Percentiles rank a stretch among this genome's conserved stretches.
These are phyloP conservation scores for Sebastolobus altivelis DNA, from an alignment of 2,797 vertebrate genomes.

Conservation along the genomic window DNA sequence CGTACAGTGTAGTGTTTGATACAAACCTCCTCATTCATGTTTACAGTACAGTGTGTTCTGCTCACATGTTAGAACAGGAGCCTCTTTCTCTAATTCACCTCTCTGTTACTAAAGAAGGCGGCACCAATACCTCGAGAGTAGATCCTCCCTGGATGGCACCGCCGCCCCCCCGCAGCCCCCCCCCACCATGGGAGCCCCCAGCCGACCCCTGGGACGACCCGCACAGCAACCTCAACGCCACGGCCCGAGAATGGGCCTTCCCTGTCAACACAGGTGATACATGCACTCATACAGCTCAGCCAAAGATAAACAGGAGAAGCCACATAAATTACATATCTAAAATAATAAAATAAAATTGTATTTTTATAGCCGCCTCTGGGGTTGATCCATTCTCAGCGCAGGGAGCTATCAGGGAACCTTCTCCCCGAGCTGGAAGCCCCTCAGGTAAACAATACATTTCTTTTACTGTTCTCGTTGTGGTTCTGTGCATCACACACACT, in stretches of 20 bases:
- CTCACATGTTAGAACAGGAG: not conserved
- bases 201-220: constrained; percentile 79
- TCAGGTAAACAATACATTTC: constrained; percentile 69
- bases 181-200: constrained; percentile 80
- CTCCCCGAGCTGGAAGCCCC: constrained; percentile 76
- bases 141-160: constrained; percentile 81
- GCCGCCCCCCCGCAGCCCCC: constrained; percentile 71
- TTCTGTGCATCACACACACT: not conserved
- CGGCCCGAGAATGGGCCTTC: constrained; percentile 65
- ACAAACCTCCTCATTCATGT: not conserved
- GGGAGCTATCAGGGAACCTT: constrained; percentile 42
- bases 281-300: not conserved
- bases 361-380: constrained; percentile 56
- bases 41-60: not conserved
- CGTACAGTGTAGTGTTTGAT: not conserved
- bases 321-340: not conserved
- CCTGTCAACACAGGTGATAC: constrained; percentile 69
- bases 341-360: constrained; percentile 3
- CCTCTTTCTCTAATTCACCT: not conserved
- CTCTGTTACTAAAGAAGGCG: constrained; percentile 62
- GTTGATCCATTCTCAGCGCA: constrained; percentile 77
- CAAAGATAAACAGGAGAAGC: not conserved
- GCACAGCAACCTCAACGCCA: constrained; percentile 48
- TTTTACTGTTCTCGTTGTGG: not conserved
- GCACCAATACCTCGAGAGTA: constrained; percentile 37